A percentile compares a stretch with the other conserved stretches of the same genome.
Conservation (phyloP, 2,113 vertebrate species). For the Eupsittula cactorum region DNA sequence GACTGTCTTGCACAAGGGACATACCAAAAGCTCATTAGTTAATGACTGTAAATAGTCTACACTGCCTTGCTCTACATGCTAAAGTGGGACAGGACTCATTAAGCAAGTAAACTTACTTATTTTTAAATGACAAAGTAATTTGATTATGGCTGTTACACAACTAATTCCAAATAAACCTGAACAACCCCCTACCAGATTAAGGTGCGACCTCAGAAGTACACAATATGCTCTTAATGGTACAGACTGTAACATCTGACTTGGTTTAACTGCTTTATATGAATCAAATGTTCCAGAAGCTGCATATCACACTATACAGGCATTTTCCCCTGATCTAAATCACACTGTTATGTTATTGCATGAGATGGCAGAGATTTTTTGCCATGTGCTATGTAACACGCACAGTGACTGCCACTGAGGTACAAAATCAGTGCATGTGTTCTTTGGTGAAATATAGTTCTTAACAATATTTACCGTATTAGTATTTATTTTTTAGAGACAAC, state of each 20-base stretch:
- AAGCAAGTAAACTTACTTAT: slow-evolving; percentile 25
- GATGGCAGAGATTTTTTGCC: not conserved
- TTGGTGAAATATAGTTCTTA: not conserved
- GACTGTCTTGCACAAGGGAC: slow-evolving; percentile 37
- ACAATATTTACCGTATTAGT: not conserved
- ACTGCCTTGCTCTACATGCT: slow-evolving; percentile 4
- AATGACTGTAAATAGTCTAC: not conserved
- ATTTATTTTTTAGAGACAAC: not conserved
- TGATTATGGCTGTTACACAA: slow-evolving; percentile 35
- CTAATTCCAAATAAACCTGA: not conserved
- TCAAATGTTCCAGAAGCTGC: not conserved
- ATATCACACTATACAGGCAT: not conserved
- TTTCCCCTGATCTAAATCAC: not conserved
- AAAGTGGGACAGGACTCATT: slow-evolving; percentile 29
- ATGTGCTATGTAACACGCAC: not conserved
- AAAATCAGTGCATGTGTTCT: not conserved
- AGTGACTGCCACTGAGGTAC: not conserved
- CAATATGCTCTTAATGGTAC: not conserved
- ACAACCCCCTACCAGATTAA: not conserved
- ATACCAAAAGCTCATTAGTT: slow-evolving; percentile 20
- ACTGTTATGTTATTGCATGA: not conserved
- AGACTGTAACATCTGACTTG: not conserved
- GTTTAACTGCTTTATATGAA: not conserved
- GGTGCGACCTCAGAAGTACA: not conserved
- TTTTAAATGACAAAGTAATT: slow-evolving; percentile 44